Conservation (phyloP, 2,888 invertebrate genomes). For the Nysson spinosus region DNA sequence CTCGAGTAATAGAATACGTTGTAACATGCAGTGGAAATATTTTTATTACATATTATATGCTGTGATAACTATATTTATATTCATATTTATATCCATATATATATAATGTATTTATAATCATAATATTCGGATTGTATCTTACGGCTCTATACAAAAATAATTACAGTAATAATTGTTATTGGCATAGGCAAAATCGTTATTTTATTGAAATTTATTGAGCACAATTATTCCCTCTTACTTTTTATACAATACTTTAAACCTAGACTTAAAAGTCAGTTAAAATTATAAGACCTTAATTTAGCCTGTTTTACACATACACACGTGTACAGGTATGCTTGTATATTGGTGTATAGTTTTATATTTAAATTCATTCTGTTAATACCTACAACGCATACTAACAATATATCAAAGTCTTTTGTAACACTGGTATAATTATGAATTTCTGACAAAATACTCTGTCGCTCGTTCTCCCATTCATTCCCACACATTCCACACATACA, state of each 20-base stretch:
- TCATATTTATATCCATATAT: no score
- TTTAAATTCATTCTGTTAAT: constrained; percentile 61
- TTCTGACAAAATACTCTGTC: constrained; percentile 68
- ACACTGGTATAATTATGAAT: constrained; percentile 62
- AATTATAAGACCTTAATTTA: constrained; percentile 67
- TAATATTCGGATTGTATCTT: constrained; percentile 40
- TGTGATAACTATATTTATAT: constrained; percentile 37
- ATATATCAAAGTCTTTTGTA: constrained; percentile 63
- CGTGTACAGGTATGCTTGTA: constrained; percentile 54
- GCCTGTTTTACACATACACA: constrained; percentile 55
- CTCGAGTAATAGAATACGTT: no score
- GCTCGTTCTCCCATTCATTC: constrained; percentile 8
- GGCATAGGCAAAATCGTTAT: constrained; percentile 72
- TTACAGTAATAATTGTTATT: constrained; percentile 60
- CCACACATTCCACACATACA: constrained; percentile 9
- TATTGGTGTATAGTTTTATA: constrained; percentile 59
- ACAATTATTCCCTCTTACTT: constrained; percentile 67
- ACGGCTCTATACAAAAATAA: constrained; percentile 56
- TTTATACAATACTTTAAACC: constrained; percentile 68
- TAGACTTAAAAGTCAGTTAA: constrained; percentile 67
- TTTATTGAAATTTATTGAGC: constrained; percentile 73
- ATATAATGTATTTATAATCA: constrained; percentile 38
- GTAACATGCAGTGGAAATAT: constrained; percentile 37
- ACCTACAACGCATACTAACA: constrained; percentile 59
- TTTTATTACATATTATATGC: constrained; percentile 47